Evolutionary conservation across 2,797 vertebrate species (phyloP), one percentile per base, ranked within the genome.

Genomic region (Peromyscus nudipes): DNA sequence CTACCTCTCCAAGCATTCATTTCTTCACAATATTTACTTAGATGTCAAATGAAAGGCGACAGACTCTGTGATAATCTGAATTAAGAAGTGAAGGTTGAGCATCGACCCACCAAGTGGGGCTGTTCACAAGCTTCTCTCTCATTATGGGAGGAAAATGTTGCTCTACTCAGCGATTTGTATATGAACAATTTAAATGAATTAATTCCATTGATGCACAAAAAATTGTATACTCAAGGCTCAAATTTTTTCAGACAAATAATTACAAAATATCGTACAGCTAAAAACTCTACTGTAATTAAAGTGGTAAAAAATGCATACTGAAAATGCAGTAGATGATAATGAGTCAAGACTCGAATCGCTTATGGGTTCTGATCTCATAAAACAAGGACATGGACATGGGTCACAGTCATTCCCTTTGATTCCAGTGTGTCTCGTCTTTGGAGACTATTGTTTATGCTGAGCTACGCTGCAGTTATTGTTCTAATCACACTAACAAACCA

Each of bases 121-220:
- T 69, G 17, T n/a, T 86, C 67, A 40, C 46, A 52, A 92, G 95
- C 1, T 97, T 37, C 92, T 37, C 93, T 97, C 57, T 97, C 91
- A 88, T 43, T 49, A 73, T 40, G 49, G 64, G 96, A 92, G 84
- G 91, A 98, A 97, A 96, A 95, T 94, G 96, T 79, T 89, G 90
- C 46, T 60, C 43, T 89, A 62, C 37, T 82, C 96, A 97, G 91
- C 81, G 97, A 91, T 94, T 97, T 25, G 0, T 92, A 94, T 76
- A 96, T 82, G 96, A 98, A 98, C 94, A 90, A 98, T 97, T 97
- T 96, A 97, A 98, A 98, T 95, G 96, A 97, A 98, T 97, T 82
- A 97, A 69, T 85, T 43, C 73, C 40, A 95, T 34, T 97, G 91
- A 97, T 92, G 69, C 71, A 97, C 40, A 96, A 46, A 67, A 76